Base-by-base conservation (phyloP, 1,140 invertebrate genomes). In the Drosophila bocki region DNA sequence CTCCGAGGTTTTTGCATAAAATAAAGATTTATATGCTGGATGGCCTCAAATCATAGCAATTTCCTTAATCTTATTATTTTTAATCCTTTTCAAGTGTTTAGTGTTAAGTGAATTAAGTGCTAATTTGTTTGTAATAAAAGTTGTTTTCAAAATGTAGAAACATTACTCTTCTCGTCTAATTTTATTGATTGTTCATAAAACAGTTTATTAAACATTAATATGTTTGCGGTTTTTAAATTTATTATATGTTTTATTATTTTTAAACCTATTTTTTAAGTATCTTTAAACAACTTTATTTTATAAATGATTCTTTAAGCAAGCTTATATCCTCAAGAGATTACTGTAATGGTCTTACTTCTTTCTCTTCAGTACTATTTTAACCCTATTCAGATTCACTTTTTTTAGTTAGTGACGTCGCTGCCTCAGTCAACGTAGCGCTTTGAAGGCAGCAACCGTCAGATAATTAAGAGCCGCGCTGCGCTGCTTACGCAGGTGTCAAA, bases 351-450 rank as follows among this genome's bases (percentile, higher is more conserved):
- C 8, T 35, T 32, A n/a, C 64, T 39, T 39, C 35, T 4, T 11
- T 39, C 26, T 33, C 2, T 22, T 9, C 41, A n/a, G 11, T 45
- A 35, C 42, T 32, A 35, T 37, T 72, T 62, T 15, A n/a, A 41
- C 26, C 42, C 75, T 56, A 63, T 82, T 88, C 77, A 88, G 58
- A 71, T 75, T 87, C 64, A 64, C 64, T 80, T 88, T 87, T 63
- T 59, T 68, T 67, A 54, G 29, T 67, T 42, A 29, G 15, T 45
- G 26, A 17, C 56, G 56, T 17, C 12, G 47, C 53, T 48, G 58
- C 44, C 44, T 33, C 15, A 19, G 32, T 19, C 33, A 26, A 8
- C 33, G 63, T 32, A 17, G 15, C 13, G 32, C 35, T 37, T 54
- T 33, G 33, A 45, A 60, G 78, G 56, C 67, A 72, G 71, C 64